Conservation (phyloP, 2,888 invertebrate genomes). For the Xylota sylvarum region DNA sequence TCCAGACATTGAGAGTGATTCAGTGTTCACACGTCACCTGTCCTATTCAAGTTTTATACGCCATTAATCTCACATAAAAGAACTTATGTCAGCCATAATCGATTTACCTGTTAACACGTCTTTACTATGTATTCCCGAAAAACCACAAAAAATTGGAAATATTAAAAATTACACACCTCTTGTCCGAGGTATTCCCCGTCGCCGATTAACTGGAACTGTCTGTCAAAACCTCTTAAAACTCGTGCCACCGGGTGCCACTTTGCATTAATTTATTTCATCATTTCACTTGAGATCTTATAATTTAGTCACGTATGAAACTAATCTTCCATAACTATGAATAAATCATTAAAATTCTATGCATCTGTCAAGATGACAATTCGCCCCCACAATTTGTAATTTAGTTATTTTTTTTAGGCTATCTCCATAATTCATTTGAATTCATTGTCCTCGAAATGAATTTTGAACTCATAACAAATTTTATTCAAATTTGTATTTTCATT, state of each 20-base stretch:
- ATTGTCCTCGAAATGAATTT: constrained; percentile 31
- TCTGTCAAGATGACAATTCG: background rate
- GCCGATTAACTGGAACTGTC: background rate
- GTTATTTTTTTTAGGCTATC: constrained; percentile 6
- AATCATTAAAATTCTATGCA: background rate
- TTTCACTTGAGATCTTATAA: background rate
- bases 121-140: too few relatives aligned
- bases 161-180: too few relatives aligned
- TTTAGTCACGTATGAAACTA: background rate
- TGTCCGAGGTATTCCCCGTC: background rate
- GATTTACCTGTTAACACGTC: too few relatives aligned
- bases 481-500: background rate
- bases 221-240: background rate
- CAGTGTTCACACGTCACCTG: too few relatives aligned
- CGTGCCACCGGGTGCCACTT: background rate
- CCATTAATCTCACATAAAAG: too few relatives aligned
- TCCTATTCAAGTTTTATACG: too few relatives aligned
- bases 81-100: too few relatives aligned
- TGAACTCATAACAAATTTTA: constrained; percentile 9
- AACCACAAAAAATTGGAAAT: too few relatives aligned
- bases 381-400: background rate
- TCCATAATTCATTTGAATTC: constrained; percentile 15
- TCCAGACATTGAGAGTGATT: too few relatives aligned
- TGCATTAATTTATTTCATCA: background rate
- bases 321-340: background rate